Base-by-base conservation (phyloP, 2,113 vertebrate genomes). In the Eurypyga helias region DNA sequence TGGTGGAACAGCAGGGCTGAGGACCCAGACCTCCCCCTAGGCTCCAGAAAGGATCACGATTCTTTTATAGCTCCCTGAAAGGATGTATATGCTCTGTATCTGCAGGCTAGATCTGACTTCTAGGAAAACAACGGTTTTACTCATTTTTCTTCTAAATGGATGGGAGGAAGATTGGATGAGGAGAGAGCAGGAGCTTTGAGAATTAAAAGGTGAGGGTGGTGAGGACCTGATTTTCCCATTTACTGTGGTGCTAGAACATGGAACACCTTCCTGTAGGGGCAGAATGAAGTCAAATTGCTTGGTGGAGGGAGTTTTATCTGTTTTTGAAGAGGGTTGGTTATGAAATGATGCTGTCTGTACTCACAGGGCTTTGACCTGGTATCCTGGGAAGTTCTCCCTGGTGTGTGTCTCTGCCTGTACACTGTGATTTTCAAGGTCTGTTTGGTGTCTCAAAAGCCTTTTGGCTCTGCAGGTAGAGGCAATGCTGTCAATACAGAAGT, bases 21-120 rank as follows among this genome's bases (percentile, higher is more conserved):
- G 38, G 61, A 38, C 34, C 25, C 45, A 77, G 52, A 25, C 13
- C 33, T 82, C 7, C 23, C 33, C 13, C 33, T 78, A 13, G 17
- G 4, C 5, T 62, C 43, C 84, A 62, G 73, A 78, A 84, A 41
- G 15, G 31, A 69, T 70, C 24, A 14, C 0, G 0, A 10, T 65
- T 86, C 51, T 83, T 61, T 26, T 73, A 0, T 65, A 51, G 33
- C 58, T 86, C 38, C 23, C 52, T 67, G 38, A 62, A 83, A 71
- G 51, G 41, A 60, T 41, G 28, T 21, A 1, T 62, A 7, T 58
- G 17, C 29, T 67, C 48, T 45, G 24, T 72, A 33, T 76, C 29
- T 89, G 45, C 45, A 87, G 12, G 31, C 20, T 58, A 57, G 16
- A 33, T 80, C 21, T 71, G 62, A 64, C 52, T 92, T 80, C 38